Base-by-base conservation (phyloP, 2,888 invertebrate species). In the Pammene fasciana region DNA sequence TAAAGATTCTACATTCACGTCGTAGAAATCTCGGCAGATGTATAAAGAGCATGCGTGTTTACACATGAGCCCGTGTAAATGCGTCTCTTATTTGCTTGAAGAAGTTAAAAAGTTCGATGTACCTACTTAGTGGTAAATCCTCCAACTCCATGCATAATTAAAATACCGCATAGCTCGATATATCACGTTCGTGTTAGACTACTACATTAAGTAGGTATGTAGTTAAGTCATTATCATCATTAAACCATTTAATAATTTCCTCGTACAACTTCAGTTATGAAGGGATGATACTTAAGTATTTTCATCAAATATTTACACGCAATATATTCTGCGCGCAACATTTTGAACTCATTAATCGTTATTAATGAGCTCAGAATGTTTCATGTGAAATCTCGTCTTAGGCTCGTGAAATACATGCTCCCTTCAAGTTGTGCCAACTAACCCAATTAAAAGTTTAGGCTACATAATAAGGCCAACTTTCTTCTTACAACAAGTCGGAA, bases 401-500 rank as follows among this genome's bases (percentile, higher is more conserved):
- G 62, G 43, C 57, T 67, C 41, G 41, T 45, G 36, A 57, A 62
- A 68, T 56, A 64, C 56, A 59, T 18, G 57, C 45, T 57, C 57
- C 50, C n/a, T 38, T 55, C 55, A 56, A 68, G 45, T 59, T 59
- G 43, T 4, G 59, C 50, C 16, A 68, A 68, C 64, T 68, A 64
- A 57, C 64, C 64, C 57, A 68, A 68, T 68, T 68, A 65, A 65
- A 68, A 68, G 68, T 68, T 68, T 48, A 38, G 64, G 64, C 57
- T 54, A 18, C 52, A 68, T 64, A 64, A 64, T 57, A 59, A 52
- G 64, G 52, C 36, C 52, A 64, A 68, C 62, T 68, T 65, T 65
- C 41, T 65, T 57, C 26, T 65, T 52, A 36, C 41, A 68, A 45
- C 46, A 46, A 67, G 57, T 52, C 52, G 18, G 45, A 64, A 56